Conservation (phyloP, 2,113 vertebrate genomes). For the Pterocles burchelli region DNA sequence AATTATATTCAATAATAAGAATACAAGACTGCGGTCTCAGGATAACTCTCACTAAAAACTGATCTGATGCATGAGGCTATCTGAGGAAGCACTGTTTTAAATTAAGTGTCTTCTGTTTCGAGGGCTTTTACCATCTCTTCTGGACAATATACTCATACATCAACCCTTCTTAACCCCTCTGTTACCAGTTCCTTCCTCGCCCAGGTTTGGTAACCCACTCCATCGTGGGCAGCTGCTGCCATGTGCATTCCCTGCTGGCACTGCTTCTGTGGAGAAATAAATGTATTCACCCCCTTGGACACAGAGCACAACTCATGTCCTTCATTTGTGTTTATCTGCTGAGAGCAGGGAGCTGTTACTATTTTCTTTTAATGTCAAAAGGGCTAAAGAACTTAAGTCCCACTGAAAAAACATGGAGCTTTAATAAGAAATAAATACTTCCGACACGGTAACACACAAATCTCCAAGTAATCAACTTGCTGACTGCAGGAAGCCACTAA, state of each 20-base stretch:
- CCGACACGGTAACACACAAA: not conserved
- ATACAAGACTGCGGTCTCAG: not conserved
- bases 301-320: not conserved
- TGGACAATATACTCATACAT: rapidly evolving
- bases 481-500: not conserved
- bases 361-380: not conserved
- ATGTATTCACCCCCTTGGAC: not conserved
- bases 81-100: not conserved
- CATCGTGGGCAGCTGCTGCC: not conserved
- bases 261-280: not conserved
- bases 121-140: not conserved
- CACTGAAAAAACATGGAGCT: not conserved
- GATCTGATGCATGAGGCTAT: not conserved
- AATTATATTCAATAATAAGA: not conserved
- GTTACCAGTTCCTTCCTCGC: not conserved
- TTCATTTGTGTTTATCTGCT: not conserved
- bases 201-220: not conserved
- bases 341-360: not conserved
- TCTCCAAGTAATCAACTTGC: not conserved
- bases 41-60: not conserved
- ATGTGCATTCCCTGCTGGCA: not conserved
- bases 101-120: not conserved
- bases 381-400: not conserved
- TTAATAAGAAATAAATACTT: not conserved
- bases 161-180: not conserved